These are phyloP conservation scores for Umimayanthus kanabou DNA, from an alignment of 92 coral and sea anemone species.

Conservation along the genomic window DNA sequence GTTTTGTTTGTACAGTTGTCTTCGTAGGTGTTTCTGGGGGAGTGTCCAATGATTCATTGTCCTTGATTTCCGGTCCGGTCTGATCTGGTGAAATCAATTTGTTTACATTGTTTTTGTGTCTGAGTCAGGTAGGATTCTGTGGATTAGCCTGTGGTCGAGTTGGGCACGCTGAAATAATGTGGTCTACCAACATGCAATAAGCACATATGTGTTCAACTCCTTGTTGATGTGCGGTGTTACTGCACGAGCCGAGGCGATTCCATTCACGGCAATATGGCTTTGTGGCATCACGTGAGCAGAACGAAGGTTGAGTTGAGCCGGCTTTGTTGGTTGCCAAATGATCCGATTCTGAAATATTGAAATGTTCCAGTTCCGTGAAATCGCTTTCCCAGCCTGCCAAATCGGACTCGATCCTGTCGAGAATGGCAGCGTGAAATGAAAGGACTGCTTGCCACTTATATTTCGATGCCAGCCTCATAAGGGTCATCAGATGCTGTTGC, in stretches of 20 bases:
- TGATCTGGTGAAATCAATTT: not conserved
- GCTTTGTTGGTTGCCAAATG: constrained; percentile 16
- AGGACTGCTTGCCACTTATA: constrained; percentile 33
- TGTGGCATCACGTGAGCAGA: constrained; percentile 1
- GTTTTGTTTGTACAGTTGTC: not conserved
- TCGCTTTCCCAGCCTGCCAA: constrained; percentile 35
- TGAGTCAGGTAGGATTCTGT: constrained; percentile 4
- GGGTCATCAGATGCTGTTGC: constrained; percentile 24
- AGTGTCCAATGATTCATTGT: not conserved
- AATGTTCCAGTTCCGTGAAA: constrained; percentile 24
- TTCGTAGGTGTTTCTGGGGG: not conserved
- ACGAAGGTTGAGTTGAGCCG: not conserved
- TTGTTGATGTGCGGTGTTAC: constrained; percentile 28
- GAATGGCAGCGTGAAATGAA: constrained; percentile 39
- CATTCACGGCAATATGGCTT: constrained; percentile 25
- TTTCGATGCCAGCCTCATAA: constrained; percentile 23
- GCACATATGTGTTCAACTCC: constrained; percentile 19
- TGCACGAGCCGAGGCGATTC: constrained; percentile 28
- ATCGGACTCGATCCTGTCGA: constrained; percentile 32
- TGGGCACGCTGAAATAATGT: constrained; percentile 33
- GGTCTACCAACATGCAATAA: constrained; percentile 25
- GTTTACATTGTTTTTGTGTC: not conserved
- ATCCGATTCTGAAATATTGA: constrained; percentile 41
- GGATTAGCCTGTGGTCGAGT: constrained; percentile 21
- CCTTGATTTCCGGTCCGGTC: not conserved